Conservation (phyloP, 1,140 invertebrate species). For the Portunus trituberculatus region DNA sequence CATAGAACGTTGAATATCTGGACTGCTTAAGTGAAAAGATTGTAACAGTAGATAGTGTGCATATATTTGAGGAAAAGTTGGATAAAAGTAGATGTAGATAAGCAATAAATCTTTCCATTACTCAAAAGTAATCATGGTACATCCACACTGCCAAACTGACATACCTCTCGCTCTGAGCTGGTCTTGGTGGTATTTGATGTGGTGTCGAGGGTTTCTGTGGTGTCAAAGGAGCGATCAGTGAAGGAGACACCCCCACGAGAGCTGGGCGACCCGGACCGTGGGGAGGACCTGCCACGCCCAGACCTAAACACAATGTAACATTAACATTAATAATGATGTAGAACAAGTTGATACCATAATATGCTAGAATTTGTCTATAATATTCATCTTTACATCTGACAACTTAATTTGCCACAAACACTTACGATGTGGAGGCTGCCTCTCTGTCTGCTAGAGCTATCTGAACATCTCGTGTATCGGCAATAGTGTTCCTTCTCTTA, state of each 20-base stretch:
- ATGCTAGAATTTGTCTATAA: too few species aligned
- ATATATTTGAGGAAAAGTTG: too few species aligned
- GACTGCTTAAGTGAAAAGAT: too few species aligned
- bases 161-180: constrained; percentile 68
- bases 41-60: too few species aligned
- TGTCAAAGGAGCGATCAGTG: constrained; percentile 67
- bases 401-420: not conserved
- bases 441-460: constrained; percentile 67
- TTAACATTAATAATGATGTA: too few species aligned
- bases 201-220: constrained; percentile 67
- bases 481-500: constrained; percentile 93
- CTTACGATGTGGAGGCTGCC: constrained; percentile 68
- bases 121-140: too few species aligned
- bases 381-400: too few species aligned
- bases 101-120: too few species aligned
- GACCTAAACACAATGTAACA: not conserved
- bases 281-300: constrained; percentile 66
- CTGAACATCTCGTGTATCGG: constrained; percentile 82
- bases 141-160: not conserved
- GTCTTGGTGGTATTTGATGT: constrained; percentile 70
- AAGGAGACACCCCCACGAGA: constrained; percentile 69
- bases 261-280: constrained; percentile 65
- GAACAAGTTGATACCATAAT: too few species aligned
- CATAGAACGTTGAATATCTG: too few species aligned
- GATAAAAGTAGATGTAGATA: too few species aligned